Evolutionary conservation across 2,888 invertebrate species (phyloP), one percentile per base, ranked within the genome.

Genomic region (Parnassius smintheus): DNA sequence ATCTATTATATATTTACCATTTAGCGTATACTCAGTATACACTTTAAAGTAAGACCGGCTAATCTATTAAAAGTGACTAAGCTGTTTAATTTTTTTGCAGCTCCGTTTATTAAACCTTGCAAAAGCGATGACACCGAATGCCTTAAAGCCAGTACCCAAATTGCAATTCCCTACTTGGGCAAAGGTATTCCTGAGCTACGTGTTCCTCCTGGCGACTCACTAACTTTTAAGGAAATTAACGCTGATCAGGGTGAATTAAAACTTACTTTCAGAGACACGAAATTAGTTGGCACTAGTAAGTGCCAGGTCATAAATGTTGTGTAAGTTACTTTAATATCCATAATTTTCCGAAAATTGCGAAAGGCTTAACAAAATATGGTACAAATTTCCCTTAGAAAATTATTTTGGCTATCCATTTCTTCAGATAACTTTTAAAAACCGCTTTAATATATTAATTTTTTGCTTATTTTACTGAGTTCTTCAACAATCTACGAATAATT

Each of bases 21-120:
- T 25, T 25, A 25, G 25, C 25, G 25, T 25, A 3, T 2, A 25
- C 25, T 2, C 25, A 25, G 3, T 25, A 25, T 3, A 25, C 2
- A 25, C 3, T 25, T 25, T 18, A 18, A 35, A 7, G 7, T 4
- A 35, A 3, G 4, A 35, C 35, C 7, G 35, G 0, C 35, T 35
- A 7, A 7, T 35, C 35, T 7, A 7, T 35, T 35, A 35, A 35
- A 35, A 35, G 35, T 35, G 7, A 35, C 35, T 46, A 46, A n/a
- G n/a, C 7, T 46, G n/a, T 46, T 46, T n/a, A 1, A 46, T 46
- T 4, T 46, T 13, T 52, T 61, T 62, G 56, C 9, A 80, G 80
- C 57, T 4, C 63, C 75, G 0, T 78, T 76, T 63, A 73, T 81
- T 56, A 76, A 68, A 7, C 75, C 76, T 48, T 82, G 82, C 62